These are phyloP conservation scores for Cacoxenus indagator DNA, from an alignment of 2,888 invertebrate genomes.

Conservation along the genomic window DNA sequence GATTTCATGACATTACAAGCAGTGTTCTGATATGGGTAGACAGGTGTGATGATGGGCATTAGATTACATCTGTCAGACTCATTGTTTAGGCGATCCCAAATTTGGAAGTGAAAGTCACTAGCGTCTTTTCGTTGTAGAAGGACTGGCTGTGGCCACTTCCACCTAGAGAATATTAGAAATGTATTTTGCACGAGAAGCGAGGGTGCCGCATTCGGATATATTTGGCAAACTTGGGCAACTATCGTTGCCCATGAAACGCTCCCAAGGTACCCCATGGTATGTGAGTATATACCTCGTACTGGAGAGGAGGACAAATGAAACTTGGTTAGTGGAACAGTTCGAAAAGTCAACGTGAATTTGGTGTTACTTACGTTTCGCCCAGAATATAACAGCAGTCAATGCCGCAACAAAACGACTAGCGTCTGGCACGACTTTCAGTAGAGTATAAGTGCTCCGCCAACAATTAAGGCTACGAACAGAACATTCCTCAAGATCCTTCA, in stretches of 20 bases:
- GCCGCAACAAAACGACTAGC: constrained; percentile 91
- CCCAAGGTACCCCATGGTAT: constrained; percentile 93
- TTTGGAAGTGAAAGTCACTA: constrained; percentile 74
- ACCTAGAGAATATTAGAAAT: background rate
- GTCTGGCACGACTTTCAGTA: constrained; percentile 91
- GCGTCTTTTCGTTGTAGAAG: background rate
- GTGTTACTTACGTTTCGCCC: constrained; percentile 88
- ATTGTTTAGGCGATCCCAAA: constrained; percentile 86
- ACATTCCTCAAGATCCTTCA: constrained; percentile 90
- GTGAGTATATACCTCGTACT: constrained; percentile 95
- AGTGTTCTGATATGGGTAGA: constrained; percentile 98
- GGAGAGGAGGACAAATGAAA: too few relatives aligned
- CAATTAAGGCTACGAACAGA: constrained; percentile 85
- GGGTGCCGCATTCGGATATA: constrained; percentile 94
- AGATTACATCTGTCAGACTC: constrained; percentile 88
- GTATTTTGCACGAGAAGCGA: too few relatives aligned
- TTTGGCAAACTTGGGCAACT: constrained; percentile 94
- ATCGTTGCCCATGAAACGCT: constrained; percentile 99
- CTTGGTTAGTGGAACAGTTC: background rate
- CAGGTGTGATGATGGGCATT: constrained; percentile 98
- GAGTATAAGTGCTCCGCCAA: constrained; percentile 96
- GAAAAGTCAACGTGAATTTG: too few relatives aligned
- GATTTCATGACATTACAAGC: constrained; percentile 95
- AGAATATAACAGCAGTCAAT: constrained; percentile 76
- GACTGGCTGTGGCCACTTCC: background rate